Conservation (phyloP, 2,888 invertebrate species). For the Tetrapedia diversipes region DNA sequence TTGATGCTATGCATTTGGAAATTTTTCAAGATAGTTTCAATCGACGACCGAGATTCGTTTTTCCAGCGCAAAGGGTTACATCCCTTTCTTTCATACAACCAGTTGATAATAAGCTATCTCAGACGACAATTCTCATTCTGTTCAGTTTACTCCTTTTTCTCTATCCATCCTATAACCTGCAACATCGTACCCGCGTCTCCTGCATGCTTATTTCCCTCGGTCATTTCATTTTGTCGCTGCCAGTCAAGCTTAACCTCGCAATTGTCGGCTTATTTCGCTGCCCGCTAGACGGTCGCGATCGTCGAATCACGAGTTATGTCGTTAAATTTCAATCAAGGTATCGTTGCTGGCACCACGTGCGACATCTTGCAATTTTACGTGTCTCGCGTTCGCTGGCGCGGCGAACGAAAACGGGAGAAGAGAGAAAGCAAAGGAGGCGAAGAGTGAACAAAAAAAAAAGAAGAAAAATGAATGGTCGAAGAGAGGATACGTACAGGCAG, state of each 20-base stretch:
- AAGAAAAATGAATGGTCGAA: background rate
- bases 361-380: constrained; percentile 10
- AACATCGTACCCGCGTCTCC: background rate
- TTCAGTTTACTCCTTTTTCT: too few relatives aligned
- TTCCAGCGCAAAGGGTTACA: too few relatives aligned
- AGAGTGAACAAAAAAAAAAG: background rate
- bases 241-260: background rate
- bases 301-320: constrained; percentile 6
- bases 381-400: background rate
- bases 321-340: constrained; percentile 36
- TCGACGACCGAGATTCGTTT: too few relatives aligned
- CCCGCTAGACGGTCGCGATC: constrained; percentile 11
- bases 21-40: too few relatives aligned
- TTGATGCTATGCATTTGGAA: too few relatives aligned
- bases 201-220: background rate
- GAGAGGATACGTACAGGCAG: background rate
- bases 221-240: background rate
- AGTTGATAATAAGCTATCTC: too few relatives aligned
- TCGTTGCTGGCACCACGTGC: background rate
- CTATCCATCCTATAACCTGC: background rate
- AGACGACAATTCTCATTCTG: too few relatives aligned
- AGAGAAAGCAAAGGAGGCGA: too few relatives aligned
- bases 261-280: constrained; percentile 18
- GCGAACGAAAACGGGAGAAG: background rate
- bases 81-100: too few relatives aligned